A percentile compares a stretch with the other conserved stretches of the same genome.
These are phyloP conservation scores for Nycteola revayana DNA, from an alignment of 2,888 invertebrate species.

Conservation along the genomic window DNA sequence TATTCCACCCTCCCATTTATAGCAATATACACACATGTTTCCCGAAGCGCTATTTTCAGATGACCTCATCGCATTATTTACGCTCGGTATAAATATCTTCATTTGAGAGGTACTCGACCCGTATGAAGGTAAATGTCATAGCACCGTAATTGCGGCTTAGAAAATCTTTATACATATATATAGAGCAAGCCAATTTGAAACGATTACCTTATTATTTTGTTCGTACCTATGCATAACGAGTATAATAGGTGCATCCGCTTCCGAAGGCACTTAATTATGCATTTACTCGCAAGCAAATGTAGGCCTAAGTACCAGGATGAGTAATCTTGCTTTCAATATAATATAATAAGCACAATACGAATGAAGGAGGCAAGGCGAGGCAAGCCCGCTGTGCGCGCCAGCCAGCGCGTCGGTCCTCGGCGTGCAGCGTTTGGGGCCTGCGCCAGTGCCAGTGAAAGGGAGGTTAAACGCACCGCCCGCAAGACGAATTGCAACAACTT, in stretches of 20 bases:
- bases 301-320: background rate
- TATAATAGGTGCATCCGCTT: too few relatives aligned
- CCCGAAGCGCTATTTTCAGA: slow-evolving; percentile 53
- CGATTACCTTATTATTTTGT: too few relatives aligned
- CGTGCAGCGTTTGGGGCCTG: slow-evolving; percentile 30
- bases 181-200: too few relatives aligned
- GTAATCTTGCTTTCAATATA: background rate
- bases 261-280: too few relatives aligned
- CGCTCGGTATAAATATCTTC: slow-evolving; percentile 47
- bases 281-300: background rate
- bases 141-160: slow-evolving; percentile 35
- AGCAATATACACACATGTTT: slow-evolving; percentile 46
- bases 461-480: slow-evolving; percentile 67
- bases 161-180: too few relatives aligned
- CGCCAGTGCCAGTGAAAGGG: slow-evolving; percentile 67
- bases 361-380: slow-evolving; percentile 8
- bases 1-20: slow-evolving; percentile 45
- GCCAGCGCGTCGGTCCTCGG: slow-evolving; percentile 55
- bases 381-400: slow-evolving; percentile 30
- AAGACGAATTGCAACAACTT: slow-evolving; percentile 74
- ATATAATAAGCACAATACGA: slow-evolving; percentile 6
- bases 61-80: slow-evolving; percentile 60
- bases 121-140: slow-evolving; percentile 58
- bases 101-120: slow-evolving; percentile 49
- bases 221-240: too few relatives aligned